Evolutionary conservation across 2,113 vertebrate genomes (phyloP).

Genomic region (Marmota monax): DNA sequence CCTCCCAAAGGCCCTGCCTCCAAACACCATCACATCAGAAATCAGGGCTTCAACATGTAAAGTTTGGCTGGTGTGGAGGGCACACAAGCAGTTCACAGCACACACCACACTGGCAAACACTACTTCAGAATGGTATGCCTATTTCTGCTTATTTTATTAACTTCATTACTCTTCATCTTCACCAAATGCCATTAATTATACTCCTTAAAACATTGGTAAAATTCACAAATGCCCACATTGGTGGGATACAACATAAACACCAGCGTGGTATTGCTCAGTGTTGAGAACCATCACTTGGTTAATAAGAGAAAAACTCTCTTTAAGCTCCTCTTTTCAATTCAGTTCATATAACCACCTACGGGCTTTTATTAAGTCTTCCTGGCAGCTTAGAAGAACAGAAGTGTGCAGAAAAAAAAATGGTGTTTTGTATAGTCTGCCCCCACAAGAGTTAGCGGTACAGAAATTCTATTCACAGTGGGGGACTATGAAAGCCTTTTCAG

Average conservation of each 20-base stretch:
- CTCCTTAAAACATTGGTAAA: not conserved
- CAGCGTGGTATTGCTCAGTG: not conserved
- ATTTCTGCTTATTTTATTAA: not conserved
- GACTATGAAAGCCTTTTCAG: conserved; percentile 78
- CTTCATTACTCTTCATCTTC: not conserved
- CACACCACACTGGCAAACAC: not conserved
- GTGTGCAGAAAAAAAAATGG: not conserved
- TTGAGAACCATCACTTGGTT: not conserved
- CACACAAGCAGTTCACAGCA: not conserved
- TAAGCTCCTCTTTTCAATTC: conserved; percentile 40
- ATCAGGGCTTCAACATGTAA: not conserved
- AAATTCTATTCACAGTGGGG: conserved; percentile 72
- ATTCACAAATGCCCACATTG: conserved; percentile 11
- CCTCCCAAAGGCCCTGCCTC: not conserved
- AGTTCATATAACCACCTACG: not conserved
- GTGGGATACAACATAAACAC: not conserved
- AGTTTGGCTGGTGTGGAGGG: not conserved
- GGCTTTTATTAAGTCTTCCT: conserved; percentile 47
- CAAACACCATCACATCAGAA: not conserved
- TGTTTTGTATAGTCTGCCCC: conserved; percentile 77
- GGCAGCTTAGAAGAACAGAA: conserved; percentile 35
- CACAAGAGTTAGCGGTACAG: conserved; percentile 76
- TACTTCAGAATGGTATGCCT: not conserved
- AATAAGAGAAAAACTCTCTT: conserved; percentile 19
- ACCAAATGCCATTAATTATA: not conserved